Conservation (phyloP, 2,888 invertebrate species). For the Xestia c-nigrum region DNA sequence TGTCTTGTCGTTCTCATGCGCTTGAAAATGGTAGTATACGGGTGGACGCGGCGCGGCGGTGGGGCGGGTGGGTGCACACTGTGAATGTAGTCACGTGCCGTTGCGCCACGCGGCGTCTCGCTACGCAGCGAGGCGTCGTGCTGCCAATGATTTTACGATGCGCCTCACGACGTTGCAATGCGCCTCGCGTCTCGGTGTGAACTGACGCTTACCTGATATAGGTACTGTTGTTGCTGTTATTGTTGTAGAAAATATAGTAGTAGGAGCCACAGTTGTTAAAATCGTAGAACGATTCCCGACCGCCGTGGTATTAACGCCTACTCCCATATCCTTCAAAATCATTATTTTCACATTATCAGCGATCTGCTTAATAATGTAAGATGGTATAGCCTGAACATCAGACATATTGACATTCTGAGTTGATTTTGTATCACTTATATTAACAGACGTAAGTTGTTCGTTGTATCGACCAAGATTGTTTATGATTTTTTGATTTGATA, state of each 20-base stretch:
- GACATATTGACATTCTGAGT: constrained; percentile 5
- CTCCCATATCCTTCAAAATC: constrained; percentile 77
- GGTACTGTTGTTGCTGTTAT: constrained; percentile 20
- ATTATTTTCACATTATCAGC: constrained; percentile 79
- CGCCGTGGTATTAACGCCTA: constrained; percentile 57
- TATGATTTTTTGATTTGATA: constrained; percentile 2
- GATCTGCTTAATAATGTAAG: constrained; percentile 76
- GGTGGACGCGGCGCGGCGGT: no score
- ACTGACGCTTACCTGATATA: constrained; percentile 28
- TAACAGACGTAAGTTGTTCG: not conserved
- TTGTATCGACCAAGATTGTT: constrained; percentile 6
- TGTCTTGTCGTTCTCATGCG: no score
- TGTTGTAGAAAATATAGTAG: constrained; percentile 27
- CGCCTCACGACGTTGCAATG: no score
- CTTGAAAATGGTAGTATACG: no score
- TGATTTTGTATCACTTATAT: not conserved
- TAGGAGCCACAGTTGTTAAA: constrained; percentile 45
- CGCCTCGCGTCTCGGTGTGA: no score
- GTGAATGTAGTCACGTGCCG: no score
- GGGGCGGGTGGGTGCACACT: no score
- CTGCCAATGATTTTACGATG: no score
- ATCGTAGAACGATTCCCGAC: constrained; percentile 4
- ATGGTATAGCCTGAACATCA: constrained; percentile 29
- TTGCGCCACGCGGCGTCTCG: no score
- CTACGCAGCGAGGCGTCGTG: no score